Percentiles rank a stretch among this genome's conserved stretches.
phyloP scores from a whole-genome alignment of 92 coral and sea anemone genomes.

The Parazoanthus darwini region DNA sequence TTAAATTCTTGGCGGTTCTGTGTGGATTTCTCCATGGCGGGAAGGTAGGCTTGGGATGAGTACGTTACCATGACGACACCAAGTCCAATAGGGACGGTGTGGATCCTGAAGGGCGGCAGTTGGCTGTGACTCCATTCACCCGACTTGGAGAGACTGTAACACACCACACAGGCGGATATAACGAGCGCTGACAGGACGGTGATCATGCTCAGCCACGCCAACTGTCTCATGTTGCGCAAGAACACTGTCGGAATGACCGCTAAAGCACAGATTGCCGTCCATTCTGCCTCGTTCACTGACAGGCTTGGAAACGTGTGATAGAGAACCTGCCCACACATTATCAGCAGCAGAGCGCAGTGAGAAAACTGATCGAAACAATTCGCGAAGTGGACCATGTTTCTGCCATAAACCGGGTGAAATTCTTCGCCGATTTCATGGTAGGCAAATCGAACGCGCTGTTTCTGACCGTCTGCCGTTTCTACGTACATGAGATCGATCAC shows the following conservation, averaged over 20 bases:
- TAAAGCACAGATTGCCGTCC: slow-evolving; percentile 59
- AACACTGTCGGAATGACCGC: slow-evolving; percentile 55
- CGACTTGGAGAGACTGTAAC: slow-evolving; percentile 59
- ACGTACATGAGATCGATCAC: slow-evolving; percentile 59
- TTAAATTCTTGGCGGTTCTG: slow-evolving; percentile 55
- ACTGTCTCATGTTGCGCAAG: slow-evolving; percentile 56
- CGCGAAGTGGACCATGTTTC: slow-evolving; percentile 56
- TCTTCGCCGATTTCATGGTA: slow-evolving; percentile 63
- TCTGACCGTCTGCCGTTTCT: slow-evolving; percentile 55
- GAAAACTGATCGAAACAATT: slow-evolving; percentile 67
- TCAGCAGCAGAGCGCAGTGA: slow-evolving; percentile 57
- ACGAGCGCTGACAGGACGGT: slow-evolving; percentile 58
- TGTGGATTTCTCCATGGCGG: slow-evolving; percentile 60
- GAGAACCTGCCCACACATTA: slow-evolving; percentile 60
- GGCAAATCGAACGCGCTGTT: slow-evolving; percentile 51
- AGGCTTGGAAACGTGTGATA: slow-evolving; percentile 56
- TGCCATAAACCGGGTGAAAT: slow-evolving; percentile 58
- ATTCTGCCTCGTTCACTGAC: slow-evolving; percentile 55
- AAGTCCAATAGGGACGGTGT: slow-evolving; percentile 61
- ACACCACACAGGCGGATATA: slow-evolving; percentile 47
- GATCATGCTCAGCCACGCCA: slow-evolving; percentile 63
- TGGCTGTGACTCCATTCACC: slow-evolving; percentile 48
- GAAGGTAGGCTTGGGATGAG: slow-evolving; percentile 61
- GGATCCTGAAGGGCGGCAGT: slow-evolving; percentile 57
- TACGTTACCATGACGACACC: slow-evolving; percentile 67